These are phyloP conservation scores for Palaemon carinicauda DNA, from an alignment of 1,140 invertebrate genomes.

Conservation along the genomic window DNA sequence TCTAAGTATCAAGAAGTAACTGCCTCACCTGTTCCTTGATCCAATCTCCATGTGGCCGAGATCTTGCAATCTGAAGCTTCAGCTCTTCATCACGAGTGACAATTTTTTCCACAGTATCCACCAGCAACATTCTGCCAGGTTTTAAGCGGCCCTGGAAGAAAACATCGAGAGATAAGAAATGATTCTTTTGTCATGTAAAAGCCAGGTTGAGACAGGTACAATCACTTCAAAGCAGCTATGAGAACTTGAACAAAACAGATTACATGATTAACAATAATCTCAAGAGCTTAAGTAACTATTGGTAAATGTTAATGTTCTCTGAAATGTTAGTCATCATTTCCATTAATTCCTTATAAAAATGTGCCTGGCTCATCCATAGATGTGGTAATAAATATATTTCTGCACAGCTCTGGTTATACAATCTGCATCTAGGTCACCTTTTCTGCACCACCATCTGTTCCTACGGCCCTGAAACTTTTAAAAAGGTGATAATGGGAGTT, in stretches of 20 bases:
- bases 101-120: slow-evolving; percentile 90
- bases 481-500: too few species aligned
- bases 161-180: slow-evolving; percentile 49
- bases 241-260: too few species aligned
- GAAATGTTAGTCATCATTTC: too few species aligned
- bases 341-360: too few species aligned
- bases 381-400: too few species aligned
- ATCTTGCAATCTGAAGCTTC: slow-evolving; percentile 85
- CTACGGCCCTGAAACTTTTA: too few species aligned
- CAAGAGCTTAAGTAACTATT: too few species aligned
- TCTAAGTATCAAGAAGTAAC: background rate
- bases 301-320: too few species aligned
- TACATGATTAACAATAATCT: too few species aligned
- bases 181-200: background rate
- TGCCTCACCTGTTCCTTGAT: slow-evolving; percentile 85
- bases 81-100: slow-evolving; percentile 95
- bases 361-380: too few species aligned
- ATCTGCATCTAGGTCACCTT: background rate
- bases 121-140: slow-evolving; percentile 96
- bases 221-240: too few species aligned
- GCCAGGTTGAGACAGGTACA: slow-evolving; percentile 40
- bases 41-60: slow-evolving; percentile 89
- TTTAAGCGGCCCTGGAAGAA: slow-evolving; percentile 88
- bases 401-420: too few species aligned
- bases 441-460: background rate